phyloP scores from a whole-genome alignment of 2,888 invertebrate genomes.

The Ischnus inquisitorius region DNA sequence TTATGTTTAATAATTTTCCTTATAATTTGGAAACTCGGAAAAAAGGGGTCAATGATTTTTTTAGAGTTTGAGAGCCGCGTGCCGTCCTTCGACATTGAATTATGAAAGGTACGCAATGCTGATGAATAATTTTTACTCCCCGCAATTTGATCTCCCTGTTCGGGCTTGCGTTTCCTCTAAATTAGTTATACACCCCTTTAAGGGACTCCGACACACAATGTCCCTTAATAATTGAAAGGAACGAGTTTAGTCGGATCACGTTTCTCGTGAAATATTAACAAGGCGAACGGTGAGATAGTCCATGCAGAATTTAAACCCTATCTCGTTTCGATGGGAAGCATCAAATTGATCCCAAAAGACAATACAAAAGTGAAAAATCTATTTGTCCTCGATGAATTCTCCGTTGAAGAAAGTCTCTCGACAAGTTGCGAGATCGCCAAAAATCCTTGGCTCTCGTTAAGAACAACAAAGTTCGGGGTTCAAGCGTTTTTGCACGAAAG shows the following conservation, averaged over 20 bases:
- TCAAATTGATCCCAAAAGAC: neutral
- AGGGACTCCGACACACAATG: conserved; percentile 45
- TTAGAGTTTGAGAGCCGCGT: neutral
- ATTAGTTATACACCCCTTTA: conserved; percentile 62
- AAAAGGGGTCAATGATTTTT: neutral
- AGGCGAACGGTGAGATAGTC: conserved; percentile 46
- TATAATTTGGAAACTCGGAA: neutral
- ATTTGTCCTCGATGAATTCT: neutral
- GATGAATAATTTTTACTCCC: conserved; percentile 60
- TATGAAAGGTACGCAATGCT: conserved; percentile 46
- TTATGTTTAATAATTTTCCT: neutral
- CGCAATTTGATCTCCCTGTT: conserved; percentile 27
- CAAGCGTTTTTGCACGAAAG: conserved; percentile 56
- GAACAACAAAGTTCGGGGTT: conserved; percentile 44
- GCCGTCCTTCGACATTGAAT: conserved; percentile 40
- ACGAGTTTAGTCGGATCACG: conserved; percentile 56
- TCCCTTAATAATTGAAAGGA: conserved; percentile 63
- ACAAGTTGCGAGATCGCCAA: neutral
- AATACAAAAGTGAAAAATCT: conserved; percentile 4
- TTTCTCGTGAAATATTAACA: conserved; percentile 64
- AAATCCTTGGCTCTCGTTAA: neutral
- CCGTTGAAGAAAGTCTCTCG: neutral
- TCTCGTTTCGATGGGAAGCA: neutral
- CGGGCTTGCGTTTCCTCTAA: conserved; percentile 46
- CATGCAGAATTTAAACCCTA: conserved; percentile 28